Evolutionary conservation across 2,113 vertebrate genomes (phyloP).

Genomic region (Scytalopus superciliaris): DNA sequence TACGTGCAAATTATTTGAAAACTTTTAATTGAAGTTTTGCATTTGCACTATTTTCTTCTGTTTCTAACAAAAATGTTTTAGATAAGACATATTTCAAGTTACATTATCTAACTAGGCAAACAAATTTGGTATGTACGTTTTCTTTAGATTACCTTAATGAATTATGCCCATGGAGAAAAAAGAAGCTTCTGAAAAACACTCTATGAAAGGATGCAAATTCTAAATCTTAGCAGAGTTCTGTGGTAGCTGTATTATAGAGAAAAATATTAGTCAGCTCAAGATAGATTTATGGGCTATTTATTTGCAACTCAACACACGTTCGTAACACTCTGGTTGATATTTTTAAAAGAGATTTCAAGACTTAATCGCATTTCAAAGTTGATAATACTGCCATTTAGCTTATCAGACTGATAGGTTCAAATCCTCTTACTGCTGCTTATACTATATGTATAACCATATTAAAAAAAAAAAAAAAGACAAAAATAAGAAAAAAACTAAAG

Average conservation of each 20-base stretch:
- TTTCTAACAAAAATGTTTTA: background rate
- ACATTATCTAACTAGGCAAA: background rate
- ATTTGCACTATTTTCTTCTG: background rate
- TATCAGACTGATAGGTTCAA: background rate
- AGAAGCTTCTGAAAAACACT: background rate
- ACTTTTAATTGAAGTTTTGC: background rate
- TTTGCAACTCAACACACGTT: background rate
- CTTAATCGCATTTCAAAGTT: background rate
- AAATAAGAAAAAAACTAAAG: background rate
- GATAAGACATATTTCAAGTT: background rate
- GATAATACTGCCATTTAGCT: background rate
- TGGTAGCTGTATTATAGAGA: background rate
- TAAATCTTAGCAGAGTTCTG: background rate
- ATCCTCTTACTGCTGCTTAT: background rate
- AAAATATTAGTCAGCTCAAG: background rate
- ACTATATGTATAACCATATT: background rate
- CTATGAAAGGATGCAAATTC: background rate
- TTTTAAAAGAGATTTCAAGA: background rate
- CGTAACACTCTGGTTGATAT: background rate
- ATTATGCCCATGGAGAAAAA: background rate
- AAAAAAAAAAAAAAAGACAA: background rate
- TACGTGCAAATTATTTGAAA: background rate
- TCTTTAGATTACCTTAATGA: background rate
- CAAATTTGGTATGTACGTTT: background rate
- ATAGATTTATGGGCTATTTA: background rate